Evolutionary conservation across 2,797 vertebrate species (phyloP).

Genomic region (Lacerta agilis): DNA sequence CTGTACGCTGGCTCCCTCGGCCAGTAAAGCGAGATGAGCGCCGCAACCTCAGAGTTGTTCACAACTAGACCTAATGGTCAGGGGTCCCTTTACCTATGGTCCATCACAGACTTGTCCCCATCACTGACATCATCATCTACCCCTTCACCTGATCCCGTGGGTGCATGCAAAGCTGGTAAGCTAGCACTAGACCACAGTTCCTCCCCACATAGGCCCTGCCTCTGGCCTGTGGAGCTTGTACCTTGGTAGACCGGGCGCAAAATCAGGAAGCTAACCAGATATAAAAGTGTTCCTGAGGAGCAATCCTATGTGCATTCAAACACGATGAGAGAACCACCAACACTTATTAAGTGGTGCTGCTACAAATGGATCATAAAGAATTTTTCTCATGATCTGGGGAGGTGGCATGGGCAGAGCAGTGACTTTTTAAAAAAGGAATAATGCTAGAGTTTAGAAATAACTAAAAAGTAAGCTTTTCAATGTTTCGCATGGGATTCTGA

Average conservation of each 20-base stretch:
- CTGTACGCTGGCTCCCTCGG: too few relatives aligned
- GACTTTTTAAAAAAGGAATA: neutral
- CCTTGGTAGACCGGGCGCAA: neutral
- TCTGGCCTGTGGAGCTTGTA: neutral
- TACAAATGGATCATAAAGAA: neutral
- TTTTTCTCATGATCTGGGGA: neutral
- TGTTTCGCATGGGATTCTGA: slow-evolving; percentile 22
- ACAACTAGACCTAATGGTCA: too few relatives aligned
- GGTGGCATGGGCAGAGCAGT: neutral
- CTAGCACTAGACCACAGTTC: too few relatives aligned
- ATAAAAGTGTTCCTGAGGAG: neutral
- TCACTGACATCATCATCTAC: neutral
- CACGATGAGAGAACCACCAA: too few relatives aligned
- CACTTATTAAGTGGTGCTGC: neutral
- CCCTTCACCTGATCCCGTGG: neutral
- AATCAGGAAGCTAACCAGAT: neutral
- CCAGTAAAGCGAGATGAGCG: too few relatives aligned
- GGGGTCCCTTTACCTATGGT: too few relatives aligned
- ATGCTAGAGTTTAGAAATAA: neutral
- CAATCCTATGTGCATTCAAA: neutral
- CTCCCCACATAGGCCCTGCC: neutral
- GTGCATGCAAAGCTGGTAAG: neutral
- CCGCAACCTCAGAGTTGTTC: too few relatives aligned
- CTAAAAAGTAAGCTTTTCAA: slow-evolving; percentile 7
- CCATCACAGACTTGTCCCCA: too few relatives aligned